phyloP scores from a whole-genome alignment of 2,113 vertebrate genomes.

The Cariama cristata region DNA sequence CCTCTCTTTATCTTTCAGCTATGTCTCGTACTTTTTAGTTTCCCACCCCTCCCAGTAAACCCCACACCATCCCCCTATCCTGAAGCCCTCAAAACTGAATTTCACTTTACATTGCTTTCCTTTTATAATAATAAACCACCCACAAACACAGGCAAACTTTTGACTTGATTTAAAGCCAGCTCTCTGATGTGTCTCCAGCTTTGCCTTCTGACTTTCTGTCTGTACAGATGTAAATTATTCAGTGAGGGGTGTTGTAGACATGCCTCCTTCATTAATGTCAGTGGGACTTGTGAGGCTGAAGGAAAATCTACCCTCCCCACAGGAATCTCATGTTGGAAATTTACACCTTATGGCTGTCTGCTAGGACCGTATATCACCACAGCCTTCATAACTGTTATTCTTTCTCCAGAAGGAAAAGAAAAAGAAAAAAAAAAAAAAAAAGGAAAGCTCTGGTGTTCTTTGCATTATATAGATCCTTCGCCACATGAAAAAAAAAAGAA shows the following conservation, averaged over 20 bases:
- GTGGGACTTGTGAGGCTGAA: constrained; percentile 40
- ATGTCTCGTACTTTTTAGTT: not conserved
- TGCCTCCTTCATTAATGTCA: constrained; percentile 60
- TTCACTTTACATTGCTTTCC: constrained; percentile 7
- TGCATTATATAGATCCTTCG: not conserved
- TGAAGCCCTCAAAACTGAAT: not conserved
- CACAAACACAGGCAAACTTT: constrained; percentile 44
- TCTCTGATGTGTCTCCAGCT: constrained; percentile 64
- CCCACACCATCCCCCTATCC: not conserved
- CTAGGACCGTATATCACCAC: constrained; percentile 18
- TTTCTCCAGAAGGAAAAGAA: not conserved
- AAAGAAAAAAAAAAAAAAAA: accelerated
- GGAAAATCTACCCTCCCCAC: constrained; percentile 32
- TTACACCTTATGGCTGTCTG: constrained; percentile 41
- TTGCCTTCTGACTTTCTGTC: constrained; percentile 46
- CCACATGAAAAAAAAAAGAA: not conserved
- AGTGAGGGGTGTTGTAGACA: constrained; percentile 32
- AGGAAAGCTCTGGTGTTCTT: not conserved
- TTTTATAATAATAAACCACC: constrained; percentile 47
- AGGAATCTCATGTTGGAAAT: constrained; percentile 30
- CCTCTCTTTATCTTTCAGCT: not conserved
- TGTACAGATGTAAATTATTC: constrained; percentile 66
- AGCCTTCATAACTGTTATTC: constrained; percentile 30
- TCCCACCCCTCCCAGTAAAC: not conserved
- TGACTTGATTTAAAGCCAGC: constrained; percentile 49